A percentile compares a stretch with the other conserved stretches of the same genome.
phyloP scores from a whole-genome alignment of 2,113 vertebrate species.

The Meleagris gallopavo region DNA sequence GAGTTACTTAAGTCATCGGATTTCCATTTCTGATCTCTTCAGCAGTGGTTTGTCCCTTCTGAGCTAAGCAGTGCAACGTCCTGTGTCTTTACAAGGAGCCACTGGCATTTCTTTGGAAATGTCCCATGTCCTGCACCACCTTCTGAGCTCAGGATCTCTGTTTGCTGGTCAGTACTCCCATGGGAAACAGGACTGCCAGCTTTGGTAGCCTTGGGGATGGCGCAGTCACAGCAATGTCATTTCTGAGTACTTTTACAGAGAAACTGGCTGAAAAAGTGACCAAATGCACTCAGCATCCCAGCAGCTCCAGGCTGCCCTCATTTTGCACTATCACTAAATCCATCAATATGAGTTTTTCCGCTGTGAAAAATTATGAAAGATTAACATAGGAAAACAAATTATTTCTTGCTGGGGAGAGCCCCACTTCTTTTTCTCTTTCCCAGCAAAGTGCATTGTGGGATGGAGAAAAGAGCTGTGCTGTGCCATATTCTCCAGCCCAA shows the following conservation, averaged over 20 bases:
- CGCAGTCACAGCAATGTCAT: not conserved
- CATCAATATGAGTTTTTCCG: not conserved
- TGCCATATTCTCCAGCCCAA: not conserved
- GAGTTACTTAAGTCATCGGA: not conserved
- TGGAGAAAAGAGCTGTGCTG: not conserved
- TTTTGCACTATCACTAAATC: not conserved
- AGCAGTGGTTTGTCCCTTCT: not conserved
- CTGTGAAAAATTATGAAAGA: not conserved
- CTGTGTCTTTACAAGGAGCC: not conserved
- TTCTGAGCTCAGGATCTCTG: not conserved
- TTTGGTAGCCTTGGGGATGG: not conserved
- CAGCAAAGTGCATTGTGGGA: not conserved
- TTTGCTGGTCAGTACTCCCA: not conserved
- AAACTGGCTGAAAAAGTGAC: not conserved
- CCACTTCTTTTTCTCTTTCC: not conserved
- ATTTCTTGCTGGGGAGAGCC: not conserved
- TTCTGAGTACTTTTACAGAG: not conserved
- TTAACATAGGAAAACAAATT: not conserved
- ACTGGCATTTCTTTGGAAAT: not conserved
- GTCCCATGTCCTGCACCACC: not conserved
- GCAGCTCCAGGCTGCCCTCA: not conserved
- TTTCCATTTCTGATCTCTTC: not conserved
- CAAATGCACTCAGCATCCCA: accelerated
- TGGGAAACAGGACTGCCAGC: not conserved
- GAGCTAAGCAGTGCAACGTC: not conserved